Conservation (phyloP, 2,113 vertebrate species). For the Origma solitaria region DNA sequence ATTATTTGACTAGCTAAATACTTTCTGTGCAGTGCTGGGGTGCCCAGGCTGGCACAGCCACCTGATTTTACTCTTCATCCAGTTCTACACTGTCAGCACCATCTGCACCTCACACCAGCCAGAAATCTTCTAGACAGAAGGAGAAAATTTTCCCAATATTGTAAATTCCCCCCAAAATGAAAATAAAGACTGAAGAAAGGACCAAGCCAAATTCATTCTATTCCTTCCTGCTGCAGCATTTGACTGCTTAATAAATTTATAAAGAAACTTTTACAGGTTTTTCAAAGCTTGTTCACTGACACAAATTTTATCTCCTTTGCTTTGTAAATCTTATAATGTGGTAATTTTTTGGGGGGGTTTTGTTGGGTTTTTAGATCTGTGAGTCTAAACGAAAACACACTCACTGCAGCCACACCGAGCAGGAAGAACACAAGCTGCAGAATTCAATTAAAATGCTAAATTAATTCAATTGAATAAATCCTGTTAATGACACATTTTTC, state of each 20-base stretch:
- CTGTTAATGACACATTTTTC: conserved; percentile 67
- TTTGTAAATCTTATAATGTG: not conserved
- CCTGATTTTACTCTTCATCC: not conserved
- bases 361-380: not conserved
- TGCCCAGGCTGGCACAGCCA: not conserved
- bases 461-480: conserved; percentile 70
- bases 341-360: not conserved
- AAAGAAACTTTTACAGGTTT: not conserved
- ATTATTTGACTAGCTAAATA: not conserved
- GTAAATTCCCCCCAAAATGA: not conserved
- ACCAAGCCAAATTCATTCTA: not conserved
- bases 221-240: not conserved
- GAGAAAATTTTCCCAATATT: not conserved
- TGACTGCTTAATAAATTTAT: not conserved
- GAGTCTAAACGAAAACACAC: conserved; percentile 7
- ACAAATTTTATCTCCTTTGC: not conserved
- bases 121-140: not conserved
- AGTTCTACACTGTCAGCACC: not conserved
- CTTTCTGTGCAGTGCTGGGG: not conserved
- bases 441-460: conserved; percentile 70
- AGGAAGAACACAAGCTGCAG: conserved; percentile 13
- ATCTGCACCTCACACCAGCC: not conserved
- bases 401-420: not conserved
- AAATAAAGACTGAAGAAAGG: not conserved
- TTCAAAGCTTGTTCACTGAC: not conserved